Evolutionary conservation across 2,113 vertebrate species (phyloP).

Genomic region (Ictidomys tridecemlineatus): DNA sequence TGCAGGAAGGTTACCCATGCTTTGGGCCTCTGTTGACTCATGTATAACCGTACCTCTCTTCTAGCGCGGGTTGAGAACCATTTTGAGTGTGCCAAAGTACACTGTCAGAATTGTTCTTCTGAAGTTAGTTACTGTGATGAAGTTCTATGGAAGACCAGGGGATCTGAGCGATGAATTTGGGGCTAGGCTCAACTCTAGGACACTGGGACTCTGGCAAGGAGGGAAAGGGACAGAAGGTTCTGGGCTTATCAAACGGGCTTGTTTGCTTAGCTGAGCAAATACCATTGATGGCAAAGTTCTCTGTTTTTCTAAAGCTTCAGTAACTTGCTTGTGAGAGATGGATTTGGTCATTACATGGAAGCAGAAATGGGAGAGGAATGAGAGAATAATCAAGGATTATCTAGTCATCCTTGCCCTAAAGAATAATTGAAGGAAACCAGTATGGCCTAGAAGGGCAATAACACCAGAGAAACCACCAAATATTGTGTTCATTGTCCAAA

Average conservation of each 20-base stretch:
- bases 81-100: neutral
- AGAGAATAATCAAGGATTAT: neutral
- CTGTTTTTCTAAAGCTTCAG: slow-evolving; percentile 29
- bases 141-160: neutral
- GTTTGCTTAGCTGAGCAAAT: slow-evolving; percentile 35
- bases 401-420: neutral
- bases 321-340: neutral
- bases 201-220: neutral
- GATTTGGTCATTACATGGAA: neutral
- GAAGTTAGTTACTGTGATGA: too few species aligned
- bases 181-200: neutral
- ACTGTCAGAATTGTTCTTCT: neutral
- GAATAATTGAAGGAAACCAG: neutral
- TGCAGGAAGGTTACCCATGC: neutral
- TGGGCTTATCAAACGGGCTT: neutral
- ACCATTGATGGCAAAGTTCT: neutral
- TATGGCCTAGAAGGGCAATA: neutral
- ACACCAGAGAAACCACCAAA: neutral
- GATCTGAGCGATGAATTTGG: neutral
- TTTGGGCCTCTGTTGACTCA: neutral
- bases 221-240: neutral
- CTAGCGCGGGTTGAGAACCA: neutral
- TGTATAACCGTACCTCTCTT: neutral
- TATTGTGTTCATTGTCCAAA: neutral
- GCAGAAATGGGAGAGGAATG: neutral